A percentile compares a stretch with the other conserved stretches of the same genome.
Evolutionary conservation across 2,888 invertebrate species (phyloP).

Genomic region (Chelonus formosanus): DNA sequence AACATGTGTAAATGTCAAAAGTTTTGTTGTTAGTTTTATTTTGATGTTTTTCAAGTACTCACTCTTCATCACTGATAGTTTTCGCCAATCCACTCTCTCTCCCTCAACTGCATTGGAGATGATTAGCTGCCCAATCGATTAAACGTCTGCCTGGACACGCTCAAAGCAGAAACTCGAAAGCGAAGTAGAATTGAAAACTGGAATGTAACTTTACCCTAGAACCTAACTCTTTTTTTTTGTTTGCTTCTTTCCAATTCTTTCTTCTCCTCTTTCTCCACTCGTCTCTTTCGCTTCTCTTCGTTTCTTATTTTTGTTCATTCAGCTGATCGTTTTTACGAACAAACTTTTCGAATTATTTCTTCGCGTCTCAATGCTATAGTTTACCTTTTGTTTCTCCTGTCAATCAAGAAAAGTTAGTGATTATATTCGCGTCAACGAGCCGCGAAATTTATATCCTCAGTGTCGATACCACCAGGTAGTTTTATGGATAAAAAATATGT

Average conservation of each 20-base stretch:
- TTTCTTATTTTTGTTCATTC: slow-evolving; percentile 7
- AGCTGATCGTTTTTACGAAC: slow-evolving; percentile 14
- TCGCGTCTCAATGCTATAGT: slow-evolving; percentile 24
- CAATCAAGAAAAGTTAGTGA: slow-evolving; percentile 41
- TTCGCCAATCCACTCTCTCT: too few relatives aligned
- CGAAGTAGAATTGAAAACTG: neutral
- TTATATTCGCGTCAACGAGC: slow-evolving; percentile 40
- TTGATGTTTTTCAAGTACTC: too few relatives aligned
- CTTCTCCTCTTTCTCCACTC: slow-evolving; percentile 7
- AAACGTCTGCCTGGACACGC: slow-evolving; percentile 19
- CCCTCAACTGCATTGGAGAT: too few relatives aligned
- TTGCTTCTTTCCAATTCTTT: slow-evolving; percentile 9
- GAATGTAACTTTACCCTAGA: slow-evolving; percentile 4
- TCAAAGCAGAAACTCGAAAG: slow-evolving; percentile 1
- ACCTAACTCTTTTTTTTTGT: slow-evolving; percentile 17
- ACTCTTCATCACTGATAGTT: too few relatives aligned
- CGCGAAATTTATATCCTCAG: slow-evolving; percentile 41
- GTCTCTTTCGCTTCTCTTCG: slow-evolving; percentile 20
- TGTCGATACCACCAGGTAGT: slow-evolving; percentile 31
- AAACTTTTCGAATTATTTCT: slow-evolving; percentile 35
- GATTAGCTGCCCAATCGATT: slow-evolving; percentile 24
- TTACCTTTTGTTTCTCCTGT: slow-evolving; percentile 30
- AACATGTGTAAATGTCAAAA: too few relatives aligned
- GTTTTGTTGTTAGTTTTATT: too few relatives aligned
- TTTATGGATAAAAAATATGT: neutral